These are phyloP conservation scores for Nineta flava DNA, from an alignment of 2,888 invertebrate species.

Conservation along the genomic window DNA sequence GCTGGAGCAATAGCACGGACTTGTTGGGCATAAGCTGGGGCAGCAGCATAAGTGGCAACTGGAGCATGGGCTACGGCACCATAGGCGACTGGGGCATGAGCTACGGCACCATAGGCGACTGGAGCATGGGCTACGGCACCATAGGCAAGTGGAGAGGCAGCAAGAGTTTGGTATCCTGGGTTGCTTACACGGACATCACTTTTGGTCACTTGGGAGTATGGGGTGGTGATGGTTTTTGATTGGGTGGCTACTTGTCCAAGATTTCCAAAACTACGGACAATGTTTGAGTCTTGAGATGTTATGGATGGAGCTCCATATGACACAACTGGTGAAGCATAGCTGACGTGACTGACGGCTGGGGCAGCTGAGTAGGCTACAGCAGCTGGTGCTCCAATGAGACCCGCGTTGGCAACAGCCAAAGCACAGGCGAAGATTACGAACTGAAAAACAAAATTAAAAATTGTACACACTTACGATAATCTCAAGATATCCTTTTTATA, in stretches of 20 bases:
- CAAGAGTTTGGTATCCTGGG: slow-evolving; percentile 30
- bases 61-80: neutral
- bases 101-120: slow-evolving; percentile 1
- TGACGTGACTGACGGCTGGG: slow-evolving; percentile 36
- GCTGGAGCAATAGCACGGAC: slow-evolving; percentile 10
- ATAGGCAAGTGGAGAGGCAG: slow-evolving; percentile 10
- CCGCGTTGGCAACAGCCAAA: slow-evolving; percentile 40
- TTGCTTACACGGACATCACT: slow-evolving; percentile 54
- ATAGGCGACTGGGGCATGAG: slow-evolving; percentile 21
- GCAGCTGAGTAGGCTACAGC: slow-evolving; percentile 40
- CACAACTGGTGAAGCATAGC: slow-evolving; percentile 16
- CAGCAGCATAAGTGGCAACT: too few relatives aligned
- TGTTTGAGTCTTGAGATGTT: slow-evolving; percentile 43
- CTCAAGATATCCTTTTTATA: too few relatives aligned
- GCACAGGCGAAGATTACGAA: slow-evolving; percentile 37
- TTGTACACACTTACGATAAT: slow-evolving; percentile 1
- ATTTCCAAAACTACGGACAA: slow-evolving; percentile 45
- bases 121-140: slow-evolving; percentile 4
- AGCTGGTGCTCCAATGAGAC: slow-evolving; percentile 28
- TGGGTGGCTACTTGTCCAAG: slow-evolving; percentile 53
- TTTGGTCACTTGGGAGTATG: slow-evolving; percentile 55
- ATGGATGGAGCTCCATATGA: slow-evolving; percentile 16
- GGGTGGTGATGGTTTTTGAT: slow-evolving; percentile 53
- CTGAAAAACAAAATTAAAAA: slow-evolving; percentile 17
- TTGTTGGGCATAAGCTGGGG: too few relatives aligned